These are phyloP conservation scores for Phalloptychus januarius DNA, from an alignment of 2,797 vertebrate genomes.

Conservation along the genomic window DNA sequence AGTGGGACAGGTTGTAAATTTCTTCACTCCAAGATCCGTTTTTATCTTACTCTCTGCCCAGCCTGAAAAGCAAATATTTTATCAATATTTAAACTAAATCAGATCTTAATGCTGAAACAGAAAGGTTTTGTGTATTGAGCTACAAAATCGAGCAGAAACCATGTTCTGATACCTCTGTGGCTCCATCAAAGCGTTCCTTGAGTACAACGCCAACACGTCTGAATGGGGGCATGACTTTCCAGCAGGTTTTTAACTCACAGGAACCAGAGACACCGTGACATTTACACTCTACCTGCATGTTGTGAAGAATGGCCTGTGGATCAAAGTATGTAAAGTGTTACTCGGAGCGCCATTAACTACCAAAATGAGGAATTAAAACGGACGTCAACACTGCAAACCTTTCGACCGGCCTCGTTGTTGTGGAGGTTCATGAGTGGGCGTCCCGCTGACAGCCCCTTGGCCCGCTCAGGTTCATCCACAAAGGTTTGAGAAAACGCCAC, in stretches of 20 bases:
- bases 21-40: no score
- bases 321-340: not conserved
- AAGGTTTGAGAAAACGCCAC: conserved; percentile 86
- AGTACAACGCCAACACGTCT: conserved; percentile 75
- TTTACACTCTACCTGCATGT: conserved; percentile 85
- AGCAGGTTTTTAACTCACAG: conserved; percentile 82
- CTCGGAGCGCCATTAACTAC: not conserved
- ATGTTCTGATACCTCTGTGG: conserved; percentile 76
- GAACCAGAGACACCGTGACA: conserved; percentile 83
- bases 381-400: conserved; percentile 57
- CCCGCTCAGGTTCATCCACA: conserved; percentile 82
- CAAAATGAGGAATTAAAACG: not conserved
- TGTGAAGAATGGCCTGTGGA: conserved; percentile 82
- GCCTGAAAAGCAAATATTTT: no score
- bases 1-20: no score
- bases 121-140: not conserved
- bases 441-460: conserved; percentile 76
- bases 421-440: conserved; percentile 82
- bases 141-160: conserved; percentile 2
- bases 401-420: conserved; percentile 83
- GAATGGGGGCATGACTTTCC: conserved; percentile 86
- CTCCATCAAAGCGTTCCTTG: conserved; percentile 83
- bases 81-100: no score
- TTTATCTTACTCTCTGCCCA: no score
- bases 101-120: no score